These are phyloP conservation scores for Anguilla megastoma DNA, from an alignment of 2,797 vertebrate genomes.

Conservation along the genomic window DNA sequence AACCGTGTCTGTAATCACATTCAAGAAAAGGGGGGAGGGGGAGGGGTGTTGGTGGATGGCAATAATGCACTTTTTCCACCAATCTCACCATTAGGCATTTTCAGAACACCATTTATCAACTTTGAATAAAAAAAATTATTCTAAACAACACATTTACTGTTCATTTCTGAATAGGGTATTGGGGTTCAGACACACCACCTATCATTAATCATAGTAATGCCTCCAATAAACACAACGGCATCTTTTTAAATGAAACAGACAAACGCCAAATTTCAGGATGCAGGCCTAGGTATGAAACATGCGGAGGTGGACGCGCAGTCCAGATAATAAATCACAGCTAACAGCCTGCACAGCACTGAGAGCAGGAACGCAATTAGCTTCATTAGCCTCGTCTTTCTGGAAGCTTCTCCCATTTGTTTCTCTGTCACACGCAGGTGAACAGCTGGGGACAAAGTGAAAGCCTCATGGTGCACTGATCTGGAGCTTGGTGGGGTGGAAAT, in stretches of 20 bases:
- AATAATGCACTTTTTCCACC: too few species aligned
- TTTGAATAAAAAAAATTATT: too few species aligned
- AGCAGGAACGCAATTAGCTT: background rate
- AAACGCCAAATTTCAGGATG: background rate
- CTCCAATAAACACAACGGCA: background rate
- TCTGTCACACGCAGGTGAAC: background rate
- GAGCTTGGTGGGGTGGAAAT: background rate
- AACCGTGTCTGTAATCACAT: too few species aligned
- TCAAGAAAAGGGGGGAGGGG: too few species aligned
- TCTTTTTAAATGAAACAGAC: background rate
- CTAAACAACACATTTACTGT: too few species aligned
- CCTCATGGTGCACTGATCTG: background rate
- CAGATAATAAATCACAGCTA: background rate
- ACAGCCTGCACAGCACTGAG: background rate
- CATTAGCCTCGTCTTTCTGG: slow-evolving; percentile 5
- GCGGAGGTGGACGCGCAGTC: background rate
- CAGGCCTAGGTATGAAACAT: background rate
- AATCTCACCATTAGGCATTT: too few species aligned
- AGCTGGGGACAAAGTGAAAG: background rate
- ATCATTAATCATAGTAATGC: background rate
- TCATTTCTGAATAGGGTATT: too few species aligned
- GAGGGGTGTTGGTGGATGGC: too few species aligned
- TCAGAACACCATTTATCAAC: too few species aligned
- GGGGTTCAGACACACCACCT: too few species aligned
- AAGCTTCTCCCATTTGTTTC: slow-evolving; percentile 9